These are phyloP conservation scores for Echeneis naucrates DNA, from an alignment of 2,797 vertebrate species.

Conservation along the genomic window DNA sequence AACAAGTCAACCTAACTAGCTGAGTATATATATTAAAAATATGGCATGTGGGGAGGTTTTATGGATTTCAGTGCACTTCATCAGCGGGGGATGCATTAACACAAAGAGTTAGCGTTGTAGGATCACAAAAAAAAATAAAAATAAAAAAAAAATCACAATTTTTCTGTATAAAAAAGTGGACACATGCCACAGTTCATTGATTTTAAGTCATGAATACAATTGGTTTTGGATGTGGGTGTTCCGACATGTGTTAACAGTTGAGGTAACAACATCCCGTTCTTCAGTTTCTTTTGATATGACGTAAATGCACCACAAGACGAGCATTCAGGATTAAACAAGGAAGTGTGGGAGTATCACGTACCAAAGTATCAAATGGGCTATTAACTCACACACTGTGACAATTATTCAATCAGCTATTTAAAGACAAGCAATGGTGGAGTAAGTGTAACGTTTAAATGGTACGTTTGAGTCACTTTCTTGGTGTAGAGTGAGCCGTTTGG, in stretches of 20 bases:
- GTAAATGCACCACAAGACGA: slow-evolving; percentile 38
- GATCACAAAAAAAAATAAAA: too few species aligned
- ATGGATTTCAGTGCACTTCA: neutral
- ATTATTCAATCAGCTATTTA: slow-evolving; percentile 24
- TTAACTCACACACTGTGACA: slow-evolving; percentile 24
- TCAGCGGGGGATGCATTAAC: neutral
- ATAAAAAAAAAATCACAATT: neutral
- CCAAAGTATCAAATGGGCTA: slow-evolving; percentile 30
- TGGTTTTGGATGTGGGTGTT: slow-evolving; percentile 53
- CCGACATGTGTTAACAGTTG: slow-evolving; percentile 61
- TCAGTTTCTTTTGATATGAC: slow-evolving; percentile 56
- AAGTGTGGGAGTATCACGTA: slow-evolving; percentile 19
- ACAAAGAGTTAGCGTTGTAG: neutral
- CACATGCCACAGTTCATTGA: slow-evolving; percentile 28
- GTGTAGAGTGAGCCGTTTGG: neutral
- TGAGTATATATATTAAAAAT: neutral
- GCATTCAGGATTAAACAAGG: slow-evolving; percentile 35
- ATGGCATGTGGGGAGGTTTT: neutral
- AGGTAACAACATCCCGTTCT: slow-evolving; percentile 48
- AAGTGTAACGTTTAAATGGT: neutral
- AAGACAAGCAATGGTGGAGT: neutral
- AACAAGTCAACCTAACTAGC: neutral
- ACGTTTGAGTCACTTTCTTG: slow-evolving; percentile 1
- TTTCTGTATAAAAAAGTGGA: slow-evolving; percentile 6
- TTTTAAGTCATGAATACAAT: slow-evolving; percentile 35